Evolutionary conservation across 2,797 vertebrate species (phyloP), one percentile per base, ranked within the genome.

Genomic region (Diglossa cyanea): DNA sequence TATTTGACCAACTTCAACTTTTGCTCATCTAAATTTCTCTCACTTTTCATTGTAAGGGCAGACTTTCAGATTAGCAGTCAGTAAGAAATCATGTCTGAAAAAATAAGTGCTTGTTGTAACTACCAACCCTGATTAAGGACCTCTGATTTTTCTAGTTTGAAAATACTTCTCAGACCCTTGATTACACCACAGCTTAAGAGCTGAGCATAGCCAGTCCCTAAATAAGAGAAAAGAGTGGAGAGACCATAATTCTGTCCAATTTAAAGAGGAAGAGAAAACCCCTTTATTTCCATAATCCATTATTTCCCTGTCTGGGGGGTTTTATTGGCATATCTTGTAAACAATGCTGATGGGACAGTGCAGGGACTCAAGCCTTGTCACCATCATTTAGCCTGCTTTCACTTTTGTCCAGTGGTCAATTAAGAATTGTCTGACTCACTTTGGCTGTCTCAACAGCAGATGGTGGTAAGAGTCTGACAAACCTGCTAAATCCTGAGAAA

Each of bases 391-490:
- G 3, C 5, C 25, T 26, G 17, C 37, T 66, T 18, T 44, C 51
- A 26, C 51, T 58, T 58, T 31, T 37, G 17, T 15, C 70, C 44
- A 35, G 44, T 21, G 60, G 61, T 74, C 60, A 55, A 2, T 84
- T 26, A 5, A 26, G 21, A 4, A 35, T 3, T 50, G 44, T 37
- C 51, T 74, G 31, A 18, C 45, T 74, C 11, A 3, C 51, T 84
- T 65, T 37, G 17, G 70, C 61, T 50, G 51, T 74, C 81, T 84
- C 81, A 37, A 74, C 81, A 84, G 5, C 70, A 74, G 81, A 58
- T 50, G 81, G 70, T 74, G 13, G 81, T 5, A 74, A 20, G 51
- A 50, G 70, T 31, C 81, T 84, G 51, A 35, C 44, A 84, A 74
- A 57, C 51, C 51, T 74, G 35, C 42, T 4, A 5, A 50, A 23